A percentile compares a stretch with the other conserved stretches of the same genome.
Conservation (phyloP, 2,797 vertebrate genomes). For the Champsocephalus gunnari region DNA sequence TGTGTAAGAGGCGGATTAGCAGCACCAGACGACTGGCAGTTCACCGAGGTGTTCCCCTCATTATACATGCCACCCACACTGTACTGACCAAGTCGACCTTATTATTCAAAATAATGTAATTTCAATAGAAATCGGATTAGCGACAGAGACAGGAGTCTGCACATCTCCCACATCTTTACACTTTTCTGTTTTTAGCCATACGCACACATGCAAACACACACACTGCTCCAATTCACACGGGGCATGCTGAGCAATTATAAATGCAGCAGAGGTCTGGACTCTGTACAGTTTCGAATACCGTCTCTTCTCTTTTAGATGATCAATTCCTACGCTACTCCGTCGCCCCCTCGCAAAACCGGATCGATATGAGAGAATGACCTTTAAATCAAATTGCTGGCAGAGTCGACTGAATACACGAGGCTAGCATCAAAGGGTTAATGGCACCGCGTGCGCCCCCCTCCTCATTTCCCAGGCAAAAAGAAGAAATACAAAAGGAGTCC, state of each 20-base stretch:
- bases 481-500: slow-evolving; percentile 22
- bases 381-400: slow-evolving; percentile 88
- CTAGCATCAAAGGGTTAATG: slow-evolving; percentile 82
- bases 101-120: slow-evolving; percentile 64
- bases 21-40: slow-evolving; percentile 47
- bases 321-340: slow-evolving; percentile 82
- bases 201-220: slow-evolving; percentile 5
- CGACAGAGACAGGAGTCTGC: slow-evolving; percentile 31
- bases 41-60: slow-evolving; percentile 64
- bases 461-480: slow-evolving; percentile 26
- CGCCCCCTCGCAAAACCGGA: slow-evolving; percentile 83
- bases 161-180: slow-evolving; percentile 26
- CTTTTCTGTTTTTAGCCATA: slow-evolving; percentile 18
- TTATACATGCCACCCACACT: slow-evolving; percentile 59
- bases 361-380: slow-evolving; percentile 88
- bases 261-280: slow-evolving; percentile 73
- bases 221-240: slow-evolving; percentile 55
- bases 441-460: slow-evolving; percentile 46
- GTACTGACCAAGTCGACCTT: slow-evolving; percentile 44
- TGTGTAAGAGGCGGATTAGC: slow-evolving; percentile 44
- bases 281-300: slow-evolving; percentile 79
- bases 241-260: slow-evolving; percentile 69
- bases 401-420: slow-evolving; percentile 79
- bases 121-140: slow-evolving; percentile 68
- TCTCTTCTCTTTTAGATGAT: slow-evolving; percentile 86